Conservation (phyloP, 2,113 vertebrate species). For the Pelecanoides urinatrix region DNA sequence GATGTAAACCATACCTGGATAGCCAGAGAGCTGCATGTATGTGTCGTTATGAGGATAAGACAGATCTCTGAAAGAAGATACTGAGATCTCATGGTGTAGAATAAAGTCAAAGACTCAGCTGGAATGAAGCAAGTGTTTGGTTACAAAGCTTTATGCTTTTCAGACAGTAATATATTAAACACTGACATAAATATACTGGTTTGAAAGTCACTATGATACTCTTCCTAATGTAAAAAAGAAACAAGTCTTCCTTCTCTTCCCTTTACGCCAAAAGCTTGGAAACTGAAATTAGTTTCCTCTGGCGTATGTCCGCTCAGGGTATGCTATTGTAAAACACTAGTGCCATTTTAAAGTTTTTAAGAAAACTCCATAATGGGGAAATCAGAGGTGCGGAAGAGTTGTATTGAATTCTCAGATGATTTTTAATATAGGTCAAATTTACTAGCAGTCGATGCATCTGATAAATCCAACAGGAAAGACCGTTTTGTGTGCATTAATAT, state of each 20-base stretch:
- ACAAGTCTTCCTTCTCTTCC: not conserved
- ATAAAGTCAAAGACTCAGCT: not conserved
- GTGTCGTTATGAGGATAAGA: slow-evolving; percentile 86
- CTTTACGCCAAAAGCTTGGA: not conserved
- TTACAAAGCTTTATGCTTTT: not conserved
- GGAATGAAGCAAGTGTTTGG: not conserved
- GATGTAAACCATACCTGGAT: slow-evolving; percentile 96
- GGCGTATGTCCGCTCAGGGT: not conserved
- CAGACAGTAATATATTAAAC: not conserved
- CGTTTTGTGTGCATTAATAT: not conserved
- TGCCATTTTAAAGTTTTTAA: not conserved
- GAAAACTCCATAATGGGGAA: not conserved
- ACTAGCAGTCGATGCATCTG: not conserved
- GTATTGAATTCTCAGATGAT: not conserved
- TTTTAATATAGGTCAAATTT: slow-evolving; percentile 28
- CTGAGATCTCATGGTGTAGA: not conserved
- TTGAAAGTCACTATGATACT: not conserved
- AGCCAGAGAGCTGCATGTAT: slow-evolving; percentile 90
- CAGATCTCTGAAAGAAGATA: slow-evolving; percentile 81
- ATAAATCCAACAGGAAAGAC: not conserved
- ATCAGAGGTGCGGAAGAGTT: not conserved
- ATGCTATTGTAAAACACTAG: not conserved
- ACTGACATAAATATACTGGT: not conserved
- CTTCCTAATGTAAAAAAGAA: not conserved
- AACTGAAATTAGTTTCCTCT: not conserved